A percentile compares a stretch with the other conserved stretches of the same genome.
Evolutionary conservation across 1,140 invertebrate species (phyloP).

Genomic region (Teleogryllus occipitalis): DNA sequence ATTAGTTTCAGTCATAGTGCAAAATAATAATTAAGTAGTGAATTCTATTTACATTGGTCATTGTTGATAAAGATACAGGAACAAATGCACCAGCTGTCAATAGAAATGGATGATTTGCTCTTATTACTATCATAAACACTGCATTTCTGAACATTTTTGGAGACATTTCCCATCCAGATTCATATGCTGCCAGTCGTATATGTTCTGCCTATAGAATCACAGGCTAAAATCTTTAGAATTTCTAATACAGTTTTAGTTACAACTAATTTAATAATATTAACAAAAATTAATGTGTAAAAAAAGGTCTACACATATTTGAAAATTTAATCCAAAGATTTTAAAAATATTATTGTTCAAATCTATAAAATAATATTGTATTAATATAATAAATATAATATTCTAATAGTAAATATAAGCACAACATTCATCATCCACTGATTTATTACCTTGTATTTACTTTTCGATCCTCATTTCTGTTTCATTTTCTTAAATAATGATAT

Average conservation of each 20-base stretch:
- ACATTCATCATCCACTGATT: too few species aligned
- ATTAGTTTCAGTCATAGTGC: too few species aligned
- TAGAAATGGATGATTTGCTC: not conserved
- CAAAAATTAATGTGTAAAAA: not conserved
- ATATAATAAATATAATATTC: too few species aligned
- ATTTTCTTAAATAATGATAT: too few species aligned
- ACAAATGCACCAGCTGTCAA: not conserved
- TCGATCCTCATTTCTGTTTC: too few species aligned
- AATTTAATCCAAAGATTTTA: too few species aligned
- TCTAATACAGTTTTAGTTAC: not conserved
- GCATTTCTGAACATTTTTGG: not conserved
- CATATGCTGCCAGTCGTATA: not conserved
- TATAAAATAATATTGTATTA: too few species aligned
- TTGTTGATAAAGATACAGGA: not conserved
- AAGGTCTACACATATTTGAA: too few species aligned
- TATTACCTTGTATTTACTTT: too few species aligned
- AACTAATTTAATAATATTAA: not conserved
- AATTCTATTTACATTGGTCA: not conserved
- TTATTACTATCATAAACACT: not conserved
- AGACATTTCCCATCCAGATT: not conserved
- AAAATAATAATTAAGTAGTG: too few species aligned
- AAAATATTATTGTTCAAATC: too few species aligned
- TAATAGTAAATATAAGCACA: too few species aligned
- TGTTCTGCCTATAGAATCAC: not conserved
- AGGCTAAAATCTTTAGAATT: not conserved